Evolutionary conservation across 2,888 invertebrate species (phyloP).

Genomic region (Catocala sponsa): DNA sequence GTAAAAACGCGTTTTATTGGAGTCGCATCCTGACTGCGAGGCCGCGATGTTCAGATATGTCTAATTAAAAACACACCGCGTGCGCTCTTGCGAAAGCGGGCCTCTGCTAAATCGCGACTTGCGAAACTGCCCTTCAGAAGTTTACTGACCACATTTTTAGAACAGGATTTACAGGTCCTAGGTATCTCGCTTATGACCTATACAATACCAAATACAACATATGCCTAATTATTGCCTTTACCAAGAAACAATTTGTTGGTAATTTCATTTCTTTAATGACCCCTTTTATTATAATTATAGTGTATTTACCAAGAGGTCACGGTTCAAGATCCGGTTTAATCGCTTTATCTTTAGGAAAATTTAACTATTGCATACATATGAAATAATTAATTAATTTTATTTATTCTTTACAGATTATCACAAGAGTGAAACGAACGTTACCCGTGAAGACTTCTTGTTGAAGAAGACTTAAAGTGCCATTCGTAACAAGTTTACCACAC

Average conservation of each 20-base stretch:
- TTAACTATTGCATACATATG: conserved; percentile 16
- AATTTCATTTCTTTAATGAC: conserved; percentile 41
- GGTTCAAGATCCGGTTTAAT: conserved; percentile 45
- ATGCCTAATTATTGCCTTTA: conserved; percentile 26
- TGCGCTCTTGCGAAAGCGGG: conserved; percentile 78
- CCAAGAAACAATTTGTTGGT: conserved; percentile 23
- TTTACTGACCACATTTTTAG: conserved; percentile 53
- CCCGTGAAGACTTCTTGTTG: conserved; percentile 80
- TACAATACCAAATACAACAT: conserved; percentile 24
- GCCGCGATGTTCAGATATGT: conserved; percentile 79
- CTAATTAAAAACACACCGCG: conserved; percentile 82
- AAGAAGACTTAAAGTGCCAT: conserved; percentile 84
- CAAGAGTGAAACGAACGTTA: conserved; percentile 64
- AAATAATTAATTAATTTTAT: conserved; percentile 38
- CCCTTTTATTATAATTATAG: conserved; percentile 38
- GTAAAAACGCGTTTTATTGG: conserved; percentile 86
- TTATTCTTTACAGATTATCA: conserved; percentile 67
- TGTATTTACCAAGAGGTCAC: conserved; percentile 41
- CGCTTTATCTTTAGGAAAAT: conserved; percentile 31
- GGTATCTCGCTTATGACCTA: conserved; percentile 23
- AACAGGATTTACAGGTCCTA: conserved; percentile 48
- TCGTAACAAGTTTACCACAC: conserved; percentile 84
- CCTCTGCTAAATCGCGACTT: conserved; percentile 62
- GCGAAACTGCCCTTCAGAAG: conserved; percentile 73
- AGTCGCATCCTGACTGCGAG: conserved; percentile 84